Base-by-base conservation (phyloP, 92 coral and sea anemone species). In the Scolanthus callimorphus region DNA sequence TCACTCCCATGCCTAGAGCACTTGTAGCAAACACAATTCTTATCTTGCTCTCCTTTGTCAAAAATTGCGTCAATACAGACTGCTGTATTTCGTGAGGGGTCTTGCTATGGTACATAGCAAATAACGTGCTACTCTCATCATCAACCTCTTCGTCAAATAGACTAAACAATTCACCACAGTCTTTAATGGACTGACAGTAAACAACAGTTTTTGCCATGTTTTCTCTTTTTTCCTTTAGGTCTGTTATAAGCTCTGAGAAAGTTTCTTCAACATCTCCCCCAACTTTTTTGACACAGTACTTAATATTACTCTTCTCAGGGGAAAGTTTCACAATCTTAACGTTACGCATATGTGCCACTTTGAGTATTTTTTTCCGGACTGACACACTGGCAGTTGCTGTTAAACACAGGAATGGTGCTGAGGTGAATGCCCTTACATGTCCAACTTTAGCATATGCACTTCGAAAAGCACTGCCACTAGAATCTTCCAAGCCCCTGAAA, bases 1-100 rank as follows among this genome's bases (percentile, higher is more conserved):
- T 54, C 2, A 74, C 70, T 2, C 82, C 88, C 88, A 81, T 73
- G 23, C 87, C 82, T 3, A 81, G 59, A 0, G 89, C 83, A 76
- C 79, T 47, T 34, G 78, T 76, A 17, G 83, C 79, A 53, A 82
- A 20, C 19, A 82, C 89, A 17, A 82, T 27, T 27, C 76, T 39
- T 1, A 50, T 53, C 26, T 41, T 48, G 4, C 78, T 58, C 24
- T 55, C 55, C 17, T 29, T 19, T 20, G 28, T n/a, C 23, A 22
- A 21, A 27, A 84, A 51, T 12, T 63, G 45, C 8, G 41, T 41
- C 24, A 73, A 37, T 12, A 84, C 65, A 31, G 50, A 30, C 3
- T 49, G 22, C 25, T 71, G 78, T 21, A 71, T 39, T 20, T 55
- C 67, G 13, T 44, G 47, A 9, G 80, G 81, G 22, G 86, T 80